A percentile compares a stretch with the other conserved stretches of the same genome.
Evolutionary conservation across 2,888 invertebrate genomes (phyloP).

Genomic region (Aporophyla lueneburgensis): DNA sequence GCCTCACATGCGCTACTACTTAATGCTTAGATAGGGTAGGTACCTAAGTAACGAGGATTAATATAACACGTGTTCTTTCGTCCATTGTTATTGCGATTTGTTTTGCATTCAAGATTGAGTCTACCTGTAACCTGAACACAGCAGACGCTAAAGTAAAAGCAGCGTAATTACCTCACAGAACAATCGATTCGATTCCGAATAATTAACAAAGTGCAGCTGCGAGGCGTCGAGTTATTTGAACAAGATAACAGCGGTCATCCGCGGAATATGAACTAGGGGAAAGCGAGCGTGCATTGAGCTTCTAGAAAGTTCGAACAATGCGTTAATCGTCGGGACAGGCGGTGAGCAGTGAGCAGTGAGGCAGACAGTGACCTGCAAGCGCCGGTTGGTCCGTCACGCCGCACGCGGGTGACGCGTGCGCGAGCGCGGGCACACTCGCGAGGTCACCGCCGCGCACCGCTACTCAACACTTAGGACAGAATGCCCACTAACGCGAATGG

Average conservation of each 20-base stretch:
- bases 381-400: slow-evolving; percentile 70
- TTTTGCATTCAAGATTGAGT: slow-evolving; percentile 6
- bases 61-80: slow-evolving; percentile 36
- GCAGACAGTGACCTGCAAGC: slow-evolving; percentile 72
- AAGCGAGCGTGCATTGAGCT: slow-evolving; percentile 68
- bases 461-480: slow-evolving; percentile 26
- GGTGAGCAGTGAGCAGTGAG: slow-evolving; percentile 42
- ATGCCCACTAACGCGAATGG: slow-evolving; percentile 39
- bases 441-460: slow-evolving; percentile 60
- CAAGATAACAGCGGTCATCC: slow-evolving; percentile 60
- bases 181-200: slow-evolving; percentile 48
- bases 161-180: slow-evolving; percentile 20
- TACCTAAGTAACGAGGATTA: slow-evolving; percentile 8
- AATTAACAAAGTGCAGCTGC: slow-evolving; percentile 61
- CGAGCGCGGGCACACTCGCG: slow-evolving; percentile 62
- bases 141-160: slow-evolving; percentile 28
- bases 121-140: not conserved
- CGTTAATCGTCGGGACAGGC: slow-evolving; percentile 72
- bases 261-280: slow-evolving; percentile 68
- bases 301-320: slow-evolving; percentile 77
- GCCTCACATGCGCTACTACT: not conserved
- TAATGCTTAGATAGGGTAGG: not conserved
- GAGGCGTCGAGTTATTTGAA: slow-evolving; percentile 61
- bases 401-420: slow-evolving; percentile 72
- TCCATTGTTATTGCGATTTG: slow-evolving; percentile 15